Base-by-base conservation (phyloP, 1,140 invertebrate species). In the Acyrthosiphon pisum region DNA sequence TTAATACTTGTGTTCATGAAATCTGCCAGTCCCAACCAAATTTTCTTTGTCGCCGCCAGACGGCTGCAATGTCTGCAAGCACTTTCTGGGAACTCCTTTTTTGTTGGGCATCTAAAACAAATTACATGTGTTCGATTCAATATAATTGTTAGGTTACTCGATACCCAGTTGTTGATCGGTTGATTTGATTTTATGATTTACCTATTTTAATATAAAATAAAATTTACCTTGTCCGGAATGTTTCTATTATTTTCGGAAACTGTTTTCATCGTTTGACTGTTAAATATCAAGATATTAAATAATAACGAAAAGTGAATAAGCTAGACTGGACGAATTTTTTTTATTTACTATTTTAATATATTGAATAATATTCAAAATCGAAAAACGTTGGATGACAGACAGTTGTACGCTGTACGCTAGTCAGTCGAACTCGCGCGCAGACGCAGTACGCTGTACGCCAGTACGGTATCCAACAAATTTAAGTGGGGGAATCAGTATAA, bases 21-120 rank as follows among this genome's bases (percentile, higher is more conserved):
- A 50, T 68, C 94, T 93, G 2, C 94, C 94, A 37, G 93, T 94
- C 20, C 94, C 94, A 37, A 94, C 94, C 20, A 94, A 90, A 81
- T 94, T 94, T 93, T 94, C 94, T 93, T 94, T 94, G 46, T 94
- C 94, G 9, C 93, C 94, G 53, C 94, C 94, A n/a, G 94, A 93
- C n/a, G 92, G 93, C 90, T 94, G 94, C 30, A 94, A 91, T 50
- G 94, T 94, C 76, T 94, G 94, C 35, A 94, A 93, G 60, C 93
- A 93, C 56, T 94, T 94, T 48, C 94, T 68, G 9, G 92, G 26
- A n/a, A 93, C 93, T 93, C 93, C 93, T 93, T 93, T 94, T 44
- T 86, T 93, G n/a, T 20, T 84, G 11, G 60, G 7, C 18, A 41
- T 37, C 90, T 92, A n/a, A 68, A 90, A 90, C 35, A 56, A 30